Evolutionary conservation across 2,797 vertebrate genomes (phyloP).

Genomic region (Cossypha polioptera): DNA sequence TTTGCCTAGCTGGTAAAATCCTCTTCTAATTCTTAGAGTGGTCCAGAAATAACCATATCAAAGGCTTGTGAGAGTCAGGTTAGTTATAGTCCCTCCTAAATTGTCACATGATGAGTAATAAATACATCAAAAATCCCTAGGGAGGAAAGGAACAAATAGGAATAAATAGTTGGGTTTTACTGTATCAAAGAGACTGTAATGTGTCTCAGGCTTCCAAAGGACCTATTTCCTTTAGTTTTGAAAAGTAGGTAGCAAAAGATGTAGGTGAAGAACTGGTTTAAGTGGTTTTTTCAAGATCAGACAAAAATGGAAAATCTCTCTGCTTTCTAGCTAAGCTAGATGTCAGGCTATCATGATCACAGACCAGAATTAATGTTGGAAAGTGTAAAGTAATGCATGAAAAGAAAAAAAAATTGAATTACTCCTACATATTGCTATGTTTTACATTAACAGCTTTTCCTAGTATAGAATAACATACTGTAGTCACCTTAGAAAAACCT

Average conservation of each 20-base stretch:
- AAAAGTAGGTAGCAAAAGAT: not conserved
- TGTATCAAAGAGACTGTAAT: not conserved
- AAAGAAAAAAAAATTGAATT: conserved; percentile 19
- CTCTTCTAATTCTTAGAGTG: not conserved
- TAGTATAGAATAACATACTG: conserved; percentile 7
- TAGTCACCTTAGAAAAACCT: conserved; percentile 31
- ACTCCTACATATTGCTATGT: conserved; percentile 30
- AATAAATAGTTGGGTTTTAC: not conserved
- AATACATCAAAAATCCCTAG: conserved; percentile 25
- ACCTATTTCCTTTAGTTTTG: not conserved
- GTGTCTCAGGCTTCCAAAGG: not conserved
- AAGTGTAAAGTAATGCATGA: conserved; percentile 36
- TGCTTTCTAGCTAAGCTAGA: conserved; percentile 11
- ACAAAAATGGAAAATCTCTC: conserved; percentile 19
- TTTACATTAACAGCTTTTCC: conserved; percentile 42
- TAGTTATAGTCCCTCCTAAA: conserved; percentile 28
- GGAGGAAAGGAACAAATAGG: not conserved
- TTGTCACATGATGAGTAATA: conserved; percentile 31
- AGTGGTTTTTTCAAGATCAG: not conserved
- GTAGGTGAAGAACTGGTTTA: conserved; percentile 19
- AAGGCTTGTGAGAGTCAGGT: conserved; percentile 53
- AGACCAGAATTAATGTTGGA: conserved; percentile 26
- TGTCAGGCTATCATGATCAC: not conserved
- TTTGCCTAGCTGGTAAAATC: not conserved
- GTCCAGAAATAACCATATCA: conserved; percentile 39